These are phyloP conservation scores for Lissocephala sabroskyi DNA, from an alignment of 2,888 invertebrate genomes.

Conservation along the genomic window DNA sequence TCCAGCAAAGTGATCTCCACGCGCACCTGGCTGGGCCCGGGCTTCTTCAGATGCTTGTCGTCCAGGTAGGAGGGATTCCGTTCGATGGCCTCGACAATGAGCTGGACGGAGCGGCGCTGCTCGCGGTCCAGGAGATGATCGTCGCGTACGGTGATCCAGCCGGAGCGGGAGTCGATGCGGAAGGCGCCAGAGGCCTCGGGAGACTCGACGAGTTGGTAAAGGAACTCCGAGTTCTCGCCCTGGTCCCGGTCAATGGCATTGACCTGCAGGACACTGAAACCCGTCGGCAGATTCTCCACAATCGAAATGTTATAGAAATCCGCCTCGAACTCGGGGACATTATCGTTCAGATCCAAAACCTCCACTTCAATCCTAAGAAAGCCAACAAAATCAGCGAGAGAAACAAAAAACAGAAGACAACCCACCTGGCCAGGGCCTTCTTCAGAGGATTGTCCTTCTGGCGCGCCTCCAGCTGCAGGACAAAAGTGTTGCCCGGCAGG, in stretches of 20 bases:
- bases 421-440: constrained; percentile 78
- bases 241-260: constrained; percentile 87
- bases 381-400: no score
- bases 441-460: constrained; percentile 86
- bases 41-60: constrained; percentile 56
- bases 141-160: constrained; percentile 89
- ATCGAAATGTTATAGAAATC: constrained; percentile 93
- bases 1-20: constrained; percentile 89
- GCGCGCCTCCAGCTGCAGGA: constrained; percentile 84
- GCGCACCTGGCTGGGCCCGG: constrained; percentile 76
- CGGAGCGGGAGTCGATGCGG: constrained; percentile 83
- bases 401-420: background rate
- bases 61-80: constrained; percentile 77
- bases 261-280: constrained; percentile 75
- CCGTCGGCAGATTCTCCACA: constrained; percentile 91
- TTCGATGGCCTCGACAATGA: constrained; percentile 87
- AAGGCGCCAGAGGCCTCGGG: constrained; percentile 83
- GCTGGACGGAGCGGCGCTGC: constrained; percentile 79
- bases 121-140: constrained; percentile 86
- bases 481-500: constrained; percentile 83
- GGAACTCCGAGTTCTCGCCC: constrained; percentile 89
- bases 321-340: constrained; percentile 89
- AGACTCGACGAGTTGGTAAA: constrained; percentile 79
- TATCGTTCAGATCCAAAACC: constrained; percentile 78
- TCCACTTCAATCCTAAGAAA: constrained; percentile 61